Percentiles rank a stretch among this genome's conserved stretches.
Conservation (phyloP, 2,888 invertebrate species). For the Athrips mouffetella region DNA sequence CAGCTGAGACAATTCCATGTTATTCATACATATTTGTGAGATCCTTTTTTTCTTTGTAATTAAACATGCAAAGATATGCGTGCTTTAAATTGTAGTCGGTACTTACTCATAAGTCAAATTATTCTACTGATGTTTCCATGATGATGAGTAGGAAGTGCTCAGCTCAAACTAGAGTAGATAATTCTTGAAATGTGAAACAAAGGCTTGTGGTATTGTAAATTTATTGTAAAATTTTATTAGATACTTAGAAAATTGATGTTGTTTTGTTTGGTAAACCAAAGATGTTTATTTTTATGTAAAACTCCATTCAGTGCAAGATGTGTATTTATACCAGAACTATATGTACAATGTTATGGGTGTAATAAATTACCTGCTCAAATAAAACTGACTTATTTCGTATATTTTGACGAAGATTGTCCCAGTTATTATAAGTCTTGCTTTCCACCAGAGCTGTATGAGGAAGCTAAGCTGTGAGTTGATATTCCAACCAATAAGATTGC, state of each 20-base stretch:
- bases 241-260: conserved; percentile 60
- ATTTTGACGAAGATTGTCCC: too few species aligned
- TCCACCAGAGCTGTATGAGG: too few species aligned
- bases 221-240: conserved; percentile 37
- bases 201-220: conserved; percentile 61
- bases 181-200: conserved; percentile 51
- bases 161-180: conserved; percentile 56
- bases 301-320: conserved; percentile 58
- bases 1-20: too few species aligned
- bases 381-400: conserved; percentile 9
- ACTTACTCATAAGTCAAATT: conserved; percentile 52
- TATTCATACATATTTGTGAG: too few species aligned
- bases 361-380: conserved; percentile 72
- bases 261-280: conserved; percentile 72
- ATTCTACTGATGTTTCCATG: conserved; percentile 39
- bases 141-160: conserved; percentile 50
- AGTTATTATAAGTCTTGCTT: too few species aligned
- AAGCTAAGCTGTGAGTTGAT: too few species aligned
- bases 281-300: conserved; percentile 73
- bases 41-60: too few species aligned
- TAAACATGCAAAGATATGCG: conserved; percentile 37
- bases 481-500: too few species aligned
- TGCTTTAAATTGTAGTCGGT: conserved; percentile 48
- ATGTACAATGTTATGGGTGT: conserved; percentile 65
- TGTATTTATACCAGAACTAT: conserved; percentile 61